phyloP scores from a whole-genome alignment of 2,113 vertebrate genomes.

The Lota lota region DNA sequence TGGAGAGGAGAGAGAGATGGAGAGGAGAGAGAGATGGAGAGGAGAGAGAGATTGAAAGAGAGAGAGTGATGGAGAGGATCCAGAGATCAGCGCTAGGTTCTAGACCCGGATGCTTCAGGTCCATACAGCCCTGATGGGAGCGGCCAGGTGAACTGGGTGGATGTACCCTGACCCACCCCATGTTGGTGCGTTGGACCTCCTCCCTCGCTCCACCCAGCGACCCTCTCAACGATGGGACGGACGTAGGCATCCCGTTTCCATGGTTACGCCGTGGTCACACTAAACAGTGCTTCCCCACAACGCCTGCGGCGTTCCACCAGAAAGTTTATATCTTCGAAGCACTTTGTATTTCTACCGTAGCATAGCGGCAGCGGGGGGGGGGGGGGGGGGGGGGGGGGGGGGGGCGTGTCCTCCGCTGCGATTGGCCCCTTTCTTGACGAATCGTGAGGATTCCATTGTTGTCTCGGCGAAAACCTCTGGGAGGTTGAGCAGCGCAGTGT shows the following conservation, averaged over 20 bases:
- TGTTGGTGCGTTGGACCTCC: too few species aligned
- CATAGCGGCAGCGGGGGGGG: background rate
- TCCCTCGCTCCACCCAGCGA: too few species aligned
- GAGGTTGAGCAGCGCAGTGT: background rate
- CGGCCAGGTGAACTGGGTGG: background rate
- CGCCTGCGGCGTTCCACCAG: background rate
- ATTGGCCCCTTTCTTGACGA: background rate
- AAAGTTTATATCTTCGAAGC: background rate
- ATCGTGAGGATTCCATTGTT: background rate
- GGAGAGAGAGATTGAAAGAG: background rate
- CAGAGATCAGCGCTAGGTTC: background rate
- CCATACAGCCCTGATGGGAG: background rate
- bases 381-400: background rate
- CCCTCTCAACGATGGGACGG: too few species aligned
- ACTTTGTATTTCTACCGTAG: constrained; percentile 1
- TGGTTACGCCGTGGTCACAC: background rate
- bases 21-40: too few species aligned
- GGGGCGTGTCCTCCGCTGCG: background rate
- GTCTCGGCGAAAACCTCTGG: background rate
- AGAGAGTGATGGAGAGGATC: background rate
- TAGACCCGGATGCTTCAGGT: background rate
- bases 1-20: background rate
- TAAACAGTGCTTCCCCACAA: background rate
- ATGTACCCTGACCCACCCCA: too few species aligned
- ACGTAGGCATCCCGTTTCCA: background rate